Evolutionary conservation across 2,888 invertebrate species (phyloP).

Genomic region (Drosophila maculinotata): DNA sequence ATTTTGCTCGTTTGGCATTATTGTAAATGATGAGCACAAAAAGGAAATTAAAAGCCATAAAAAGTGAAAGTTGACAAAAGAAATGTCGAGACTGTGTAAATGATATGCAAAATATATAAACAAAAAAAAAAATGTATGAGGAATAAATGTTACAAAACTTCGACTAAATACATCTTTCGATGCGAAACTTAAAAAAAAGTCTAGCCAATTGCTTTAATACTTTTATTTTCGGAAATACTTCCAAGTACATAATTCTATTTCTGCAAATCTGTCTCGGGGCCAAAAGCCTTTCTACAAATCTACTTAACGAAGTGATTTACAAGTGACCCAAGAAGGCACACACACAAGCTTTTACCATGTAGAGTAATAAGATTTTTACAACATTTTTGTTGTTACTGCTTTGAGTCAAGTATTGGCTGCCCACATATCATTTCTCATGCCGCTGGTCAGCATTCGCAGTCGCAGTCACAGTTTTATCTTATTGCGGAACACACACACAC

Average conservation of each 20-base stretch:
- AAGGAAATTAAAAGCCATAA: constrained; percentile 75
- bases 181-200: constrained; percentile 5
- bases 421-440: constrained; percentile 60
- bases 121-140: constrained; percentile 1
- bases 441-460: constrained; percentile 37
- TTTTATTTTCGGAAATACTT: constrained; percentile 19
- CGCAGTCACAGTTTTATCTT: constrained; percentile 50
- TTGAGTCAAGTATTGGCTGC: constrained; percentile 25
- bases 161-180: constrained; percentile 10
- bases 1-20: constrained; percentile 64
- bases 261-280: constrained; percentile 36
- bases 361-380: constrained; percentile 69
- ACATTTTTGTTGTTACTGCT: constrained; percentile 26
- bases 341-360: constrained; percentile 29
- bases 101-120: constrained; percentile 27
- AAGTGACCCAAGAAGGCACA: constrained; percentile 40
- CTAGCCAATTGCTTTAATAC: constrained; percentile 6
- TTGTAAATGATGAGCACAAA: constrained; percentile 65
- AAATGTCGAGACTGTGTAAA: constrained; percentile 46
- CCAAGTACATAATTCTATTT: constrained; percentile 47
- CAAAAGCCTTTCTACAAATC: constrained; percentile 70
- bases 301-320: constrained; percentile 60
- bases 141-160: neutral
- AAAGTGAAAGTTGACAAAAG: constrained; percentile 61
- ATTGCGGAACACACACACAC: constrained; percentile 24